Percentiles rank a stretch among this genome's conserved stretches.
These are phyloP conservation scores for Bradysia coprophila DNA, from an alignment of 1,140 invertebrate genomes.

Conservation along the genomic window DNA sequence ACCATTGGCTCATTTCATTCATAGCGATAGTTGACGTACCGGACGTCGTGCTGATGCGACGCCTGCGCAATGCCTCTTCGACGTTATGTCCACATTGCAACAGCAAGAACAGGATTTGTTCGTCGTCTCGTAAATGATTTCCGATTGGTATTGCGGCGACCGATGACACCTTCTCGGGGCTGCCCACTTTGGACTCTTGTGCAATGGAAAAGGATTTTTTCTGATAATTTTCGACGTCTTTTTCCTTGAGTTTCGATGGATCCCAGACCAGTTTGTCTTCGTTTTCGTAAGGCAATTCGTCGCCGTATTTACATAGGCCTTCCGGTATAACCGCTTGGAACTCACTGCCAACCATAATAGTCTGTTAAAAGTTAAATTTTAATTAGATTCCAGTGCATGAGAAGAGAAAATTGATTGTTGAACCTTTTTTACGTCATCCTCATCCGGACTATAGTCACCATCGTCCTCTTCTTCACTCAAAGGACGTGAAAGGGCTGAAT, in stretches of 20 bases:
- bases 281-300: constrained; percentile 88
- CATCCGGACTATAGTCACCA: constrained; percentile 55
- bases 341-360: constrained; percentile 89
- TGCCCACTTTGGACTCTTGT: not conserved
- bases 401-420: too few relatives aligned
- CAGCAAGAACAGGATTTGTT: constrained; percentile 79
- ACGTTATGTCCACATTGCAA: constrained; percentile 88
- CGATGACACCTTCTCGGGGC: constrained; percentile 25
- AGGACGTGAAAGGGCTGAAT: constrained; percentile 34
- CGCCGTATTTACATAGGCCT: constrained; percentile 77
- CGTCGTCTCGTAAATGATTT: constrained; percentile 76
- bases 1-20: constrained; percentile 69
- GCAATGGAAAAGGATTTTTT: constrained; percentile 42
- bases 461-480: constrained; percentile 62
- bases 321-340: constrained; percentile 89
- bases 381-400: too few relatives aligned
- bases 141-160: constrained; percentile 42
- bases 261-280: constrained; percentile 92
- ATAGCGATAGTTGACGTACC: not conserved
- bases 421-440: constrained; percentile 55
- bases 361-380: constrained; percentile 31
- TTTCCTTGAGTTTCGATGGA: constrained; percentile 53
- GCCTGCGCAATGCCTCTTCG: constrained; percentile 75
- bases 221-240: constrained; percentile 66
- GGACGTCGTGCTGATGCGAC: constrained; percentile 48